Evolutionary conservation across 2,888 invertebrate species (phyloP), one percentile per base, ranked within the genome.

Genomic region (Pristionchus entomophagus): DNA sequence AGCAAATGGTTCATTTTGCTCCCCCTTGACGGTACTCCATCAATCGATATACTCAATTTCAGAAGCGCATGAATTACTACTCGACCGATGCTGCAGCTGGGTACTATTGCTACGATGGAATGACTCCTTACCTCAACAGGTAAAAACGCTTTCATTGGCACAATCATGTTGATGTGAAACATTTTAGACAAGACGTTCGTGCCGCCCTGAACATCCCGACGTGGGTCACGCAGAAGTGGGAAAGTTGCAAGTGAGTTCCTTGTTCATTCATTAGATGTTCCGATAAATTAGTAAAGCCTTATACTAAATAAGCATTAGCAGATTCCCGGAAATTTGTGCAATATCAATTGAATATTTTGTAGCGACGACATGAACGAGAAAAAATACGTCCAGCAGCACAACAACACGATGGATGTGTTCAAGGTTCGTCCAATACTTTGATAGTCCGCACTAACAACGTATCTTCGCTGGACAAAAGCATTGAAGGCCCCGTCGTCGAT

Each of bases 351-450:
- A 45, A 6, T 45, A 45, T 10, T 45, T 45, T 45, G 45, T 56
- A 91, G 91, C 69, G 90, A 90, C 41, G 87, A 88, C 32, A 90
- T 92, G 86, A 91, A 91, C 86, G 90, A 86, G 77, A 83, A 88
- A 22, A 87, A 90, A 45, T 92, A 92, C 88, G 78, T 89, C n/a
- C 92, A 91, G 86, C 87, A 89, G 86, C 87, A 92, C 88, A 87
- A 90, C 59, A 91, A 92, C 87, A 92, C 91, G 14, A 87, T 89
- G 1, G 69, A 86, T 22, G 92, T 92, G 19, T 92, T 92, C 88
- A 78, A 84, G 62, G 83, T 84, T 12, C 8, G 2, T 73, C 26
- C n/a, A n/a, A n/a, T n/a, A n/a, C n/a, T n/a, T n/a, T n/a, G n/a
- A n/a, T n/a, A n/a, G n/a, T n/a, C n/a, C n/a, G 62, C 12, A 62